Base-by-base conservation (phyloP, 1,140 invertebrate species). In the Trachymyrmex septentrionalis region DNA sequence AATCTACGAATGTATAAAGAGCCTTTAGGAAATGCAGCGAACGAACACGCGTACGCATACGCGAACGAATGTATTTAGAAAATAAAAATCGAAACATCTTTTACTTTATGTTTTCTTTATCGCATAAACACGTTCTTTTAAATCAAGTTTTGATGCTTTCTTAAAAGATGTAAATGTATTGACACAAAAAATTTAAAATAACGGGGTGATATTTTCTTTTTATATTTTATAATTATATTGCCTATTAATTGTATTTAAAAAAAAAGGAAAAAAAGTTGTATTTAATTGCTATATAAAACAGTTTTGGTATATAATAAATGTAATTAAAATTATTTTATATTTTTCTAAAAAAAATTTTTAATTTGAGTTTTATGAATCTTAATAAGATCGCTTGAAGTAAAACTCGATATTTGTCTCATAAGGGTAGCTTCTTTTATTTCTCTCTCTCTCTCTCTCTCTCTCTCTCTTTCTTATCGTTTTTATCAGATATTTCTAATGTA, bases 401-500 rank as follows among this genome's bases (percentile, higher is more conserved):
- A 73, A 48, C 27, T 73, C 38, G 14, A 59, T 72, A 59, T 72
- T 48, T 71, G 48, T 27, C 24, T 4, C 14, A 4, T 9, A 38
- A 38, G 7, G 6, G 0, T 38, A 38, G 6, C 48, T 50, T 53
- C 16, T 55, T 55, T 19, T n/a, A 16, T 55, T 6, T 19, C 16
- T 55, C 19, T 55, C 5, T 53, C 50, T 53, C 50, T 53, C 5
- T 19, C 5, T 55, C 19, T 55, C 5, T 55, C 0, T 67, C 38
- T 38, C 5, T 21, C 30, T 3, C 34, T 66, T 1, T 50, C 3
- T 44, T 4, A 27, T 61, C 4, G 14, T 14, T 80, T 67, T 44
- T 38, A 27, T 34, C 19, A 71, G 7, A 75, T 38, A 38, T 34
- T 59, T 63, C 21, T 84, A 75, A 82, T 72, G 19, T 48, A 71